Percentiles rank a stretch among this genome's conserved stretches.
Conservation (phyloP, 2,888 invertebrate species). For the Dryobota labecula region DNA sequence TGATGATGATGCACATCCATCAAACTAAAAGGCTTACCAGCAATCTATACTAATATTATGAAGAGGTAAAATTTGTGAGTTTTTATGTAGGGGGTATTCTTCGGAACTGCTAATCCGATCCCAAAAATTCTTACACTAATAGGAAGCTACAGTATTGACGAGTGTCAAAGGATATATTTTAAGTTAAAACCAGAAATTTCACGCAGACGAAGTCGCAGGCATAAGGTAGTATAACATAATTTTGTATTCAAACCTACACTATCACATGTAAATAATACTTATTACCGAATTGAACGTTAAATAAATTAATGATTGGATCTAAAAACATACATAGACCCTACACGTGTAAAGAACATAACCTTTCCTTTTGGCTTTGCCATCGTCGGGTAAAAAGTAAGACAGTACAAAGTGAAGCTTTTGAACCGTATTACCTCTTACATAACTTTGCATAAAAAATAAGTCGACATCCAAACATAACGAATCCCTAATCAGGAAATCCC, state of each 20-base stretch:
- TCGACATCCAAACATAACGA: slow-evolving; percentile 33
- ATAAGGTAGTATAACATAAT: background rate
- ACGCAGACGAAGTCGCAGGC: no score
- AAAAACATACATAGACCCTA: background rate
- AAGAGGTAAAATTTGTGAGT: no score
- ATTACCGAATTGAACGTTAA: background rate
- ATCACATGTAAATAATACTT: background rate
- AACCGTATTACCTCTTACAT: background rate
- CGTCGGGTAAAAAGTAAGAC: background rate
- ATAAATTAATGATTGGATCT: background rate
- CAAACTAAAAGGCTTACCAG: background rate
- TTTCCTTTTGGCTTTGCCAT: no score
- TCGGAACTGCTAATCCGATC: no score
- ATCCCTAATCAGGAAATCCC: slow-evolving; percentile 50
- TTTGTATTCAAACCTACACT: background rate
- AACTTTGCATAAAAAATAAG: slow-evolving; percentile 10
- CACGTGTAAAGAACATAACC: background rate
- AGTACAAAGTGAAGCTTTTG: background rate
- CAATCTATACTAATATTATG: no score
- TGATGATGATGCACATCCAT: background rate
- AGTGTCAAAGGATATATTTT: no score
- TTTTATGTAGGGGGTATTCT: no score
- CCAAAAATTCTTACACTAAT: no score
- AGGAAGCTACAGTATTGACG: no score
- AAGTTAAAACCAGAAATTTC: no score